Evolutionary conservation across 2,797 vertebrate species (phyloP).

Genomic region (Pteronotus mesoamericanus): DNA sequence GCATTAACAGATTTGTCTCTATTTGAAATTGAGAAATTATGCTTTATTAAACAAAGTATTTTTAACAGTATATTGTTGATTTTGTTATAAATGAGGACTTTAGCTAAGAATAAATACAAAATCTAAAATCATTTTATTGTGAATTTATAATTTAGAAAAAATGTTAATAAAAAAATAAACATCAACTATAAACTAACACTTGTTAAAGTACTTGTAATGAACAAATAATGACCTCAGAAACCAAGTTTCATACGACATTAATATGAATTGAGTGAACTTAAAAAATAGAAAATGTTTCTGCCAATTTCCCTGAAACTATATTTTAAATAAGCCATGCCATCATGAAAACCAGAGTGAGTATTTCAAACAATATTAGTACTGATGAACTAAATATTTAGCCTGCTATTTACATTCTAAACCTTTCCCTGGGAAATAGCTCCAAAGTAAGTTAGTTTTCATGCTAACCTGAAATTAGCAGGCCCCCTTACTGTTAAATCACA

Average conservation of each 20-base stretch:
- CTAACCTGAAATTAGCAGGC: neutral
- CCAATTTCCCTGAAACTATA: neutral
- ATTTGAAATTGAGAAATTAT: neutral
- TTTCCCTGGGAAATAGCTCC: constrained; percentile 30
- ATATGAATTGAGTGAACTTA: constrained; percentile 7
- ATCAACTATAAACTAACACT: neutral
- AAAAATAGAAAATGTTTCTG: constrained; percentile 28
- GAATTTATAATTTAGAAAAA: neutral
- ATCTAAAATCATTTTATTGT: neutral
- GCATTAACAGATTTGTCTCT: neutral
- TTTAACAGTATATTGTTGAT: neutral
- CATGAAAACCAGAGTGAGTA: neutral
- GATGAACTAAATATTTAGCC: constrained; percentile 23
- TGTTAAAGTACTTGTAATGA: neutral
- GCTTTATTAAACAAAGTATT: neutral
- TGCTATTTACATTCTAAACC: constrained; percentile 38
- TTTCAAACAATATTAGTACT: constrained; percentile 2
- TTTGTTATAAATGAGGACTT: neutral
- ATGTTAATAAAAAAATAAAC: constrained; percentile 12
- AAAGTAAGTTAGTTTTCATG: constrained; percentile 47
- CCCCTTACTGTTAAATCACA: constrained; percentile 13
- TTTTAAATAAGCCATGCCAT: constrained; percentile 28
- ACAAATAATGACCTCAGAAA: constrained; percentile 7
- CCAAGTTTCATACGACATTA: neutral
- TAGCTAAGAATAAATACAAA: neutral